Conservation (phyloP, 2,888 invertebrate species). For the Auanema sp. region DNA sequence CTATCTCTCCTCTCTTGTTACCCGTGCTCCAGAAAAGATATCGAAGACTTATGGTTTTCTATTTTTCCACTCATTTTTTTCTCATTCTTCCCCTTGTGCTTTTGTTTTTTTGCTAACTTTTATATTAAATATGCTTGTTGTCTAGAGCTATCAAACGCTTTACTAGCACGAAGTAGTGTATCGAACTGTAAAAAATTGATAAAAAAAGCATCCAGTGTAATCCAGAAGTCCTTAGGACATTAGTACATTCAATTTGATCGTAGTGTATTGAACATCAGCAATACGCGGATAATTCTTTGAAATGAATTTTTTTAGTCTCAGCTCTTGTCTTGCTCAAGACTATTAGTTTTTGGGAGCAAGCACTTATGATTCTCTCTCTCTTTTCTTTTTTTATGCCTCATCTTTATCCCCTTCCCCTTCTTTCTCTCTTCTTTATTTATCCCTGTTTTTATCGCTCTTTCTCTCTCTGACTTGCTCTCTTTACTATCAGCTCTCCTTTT, state of each 20-base stretch:
- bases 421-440: slow-evolving; percentile 4
- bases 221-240: too few species aligned
- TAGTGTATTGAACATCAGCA: too few species aligned
- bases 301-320: slow-evolving; percentile 2
- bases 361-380: slow-evolving; percentile 6
- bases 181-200: slow-evolving; percentile 16
- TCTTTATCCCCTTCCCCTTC: slow-evolving; percentile 7
- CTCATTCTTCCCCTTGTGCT: background rate
- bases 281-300: too few species aligned
- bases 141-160: background rate
- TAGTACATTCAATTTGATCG: too few species aligned
- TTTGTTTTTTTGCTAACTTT: background rate
- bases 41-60: background rate
- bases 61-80: slow-evolving; percentile 3
- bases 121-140: too few species aligned
- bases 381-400: slow-evolving; percentile 8
- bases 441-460: slow-evolving; percentile 18
- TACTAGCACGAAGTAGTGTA: background rate
- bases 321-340: background rate
- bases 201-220: too few species aligned
- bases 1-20: slow-evolving; percentile 1
- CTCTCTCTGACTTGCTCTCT: slow-evolving; percentile 13
- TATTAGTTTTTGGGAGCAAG: slow-evolving; percentile 1
- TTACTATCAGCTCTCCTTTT: background rate
- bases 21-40: too few species aligned